Evolutionary conservation across 2,113 vertebrate species (phyloP), one percentile per base, ranked within the genome.

Genomic region (Aix galericulata): DNA sequence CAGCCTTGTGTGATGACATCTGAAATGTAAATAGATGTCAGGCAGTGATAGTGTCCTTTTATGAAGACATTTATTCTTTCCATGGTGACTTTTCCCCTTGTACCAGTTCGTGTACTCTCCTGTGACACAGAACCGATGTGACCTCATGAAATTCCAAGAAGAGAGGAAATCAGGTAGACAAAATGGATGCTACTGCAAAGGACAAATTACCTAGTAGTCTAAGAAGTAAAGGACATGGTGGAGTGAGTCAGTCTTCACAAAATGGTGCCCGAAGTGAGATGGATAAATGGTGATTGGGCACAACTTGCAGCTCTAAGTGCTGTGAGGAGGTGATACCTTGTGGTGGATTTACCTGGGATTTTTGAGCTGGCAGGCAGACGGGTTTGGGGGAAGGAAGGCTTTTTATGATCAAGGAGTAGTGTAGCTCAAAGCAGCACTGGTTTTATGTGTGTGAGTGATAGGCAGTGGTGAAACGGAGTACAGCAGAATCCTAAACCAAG

Each of bases 351-450:
- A 73, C 48, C 74, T 76, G 55, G 81, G 64, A 92, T 97, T 92
- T 90, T 34, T 68, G 23, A 92, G 92, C 58, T 91, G 46, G 13
- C 62, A 58, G 69, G 58, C 90, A 66, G 53, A 84, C 31, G 62
- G 42, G 20, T 85, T 55, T 82, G 88, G 55, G 40, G 13, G 48
- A 74, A 92, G 72, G 48, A 96, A 94, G 27, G 32, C 88, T 94
- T 95, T 96, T 92, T 91, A 91, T 92, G 76, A 96, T 93, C 69
- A 95, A 91, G 71, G 29, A 36, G 42, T 40, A 16, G 20, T 11
- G 20, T 76, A 76, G 26, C 91, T 94, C 44, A 81, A 94, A 91
- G 90, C 89, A 74, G 88, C 75, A 6, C 66, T 76, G 82, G 66
- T 53, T 95, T 91, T 82, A 56, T 75, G 32, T 69, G 21, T 79